Evolutionary conservation across 2,888 invertebrate species (phyloP).

Genomic region (Aromia moschata): DNA sequence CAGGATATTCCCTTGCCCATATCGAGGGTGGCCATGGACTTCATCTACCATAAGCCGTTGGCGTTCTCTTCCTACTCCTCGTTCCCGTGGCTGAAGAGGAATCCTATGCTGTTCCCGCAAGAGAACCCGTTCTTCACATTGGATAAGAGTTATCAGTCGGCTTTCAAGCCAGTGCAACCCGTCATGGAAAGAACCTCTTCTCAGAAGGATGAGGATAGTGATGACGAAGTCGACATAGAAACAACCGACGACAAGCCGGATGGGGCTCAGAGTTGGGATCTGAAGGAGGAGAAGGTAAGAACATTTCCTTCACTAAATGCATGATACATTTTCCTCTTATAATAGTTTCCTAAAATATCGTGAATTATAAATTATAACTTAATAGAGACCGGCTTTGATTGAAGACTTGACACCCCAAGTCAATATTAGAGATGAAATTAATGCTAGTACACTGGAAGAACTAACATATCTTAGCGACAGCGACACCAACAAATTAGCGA

Average conservation of each 20-base stretch:
- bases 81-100: constrained; percentile 74
- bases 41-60: constrained; percentile 78
- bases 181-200: constrained; percentile 52
- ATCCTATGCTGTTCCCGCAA: constrained; percentile 63
- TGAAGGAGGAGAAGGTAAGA: constrained; percentile 66
- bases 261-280: constrained; percentile 60
- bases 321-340: no score
- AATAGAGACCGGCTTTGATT: no score
- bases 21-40: constrained; percentile 79
- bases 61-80: constrained; percentile 73
- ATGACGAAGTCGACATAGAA: constrained; percentile 88
- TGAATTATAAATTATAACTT: no score
- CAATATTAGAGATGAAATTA: no score
- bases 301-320: no score
- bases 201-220: constrained; percentile 70
- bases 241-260: constrained; percentile 81
- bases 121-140: constrained; percentile 64
- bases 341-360: no score
- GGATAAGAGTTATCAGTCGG: constrained; percentile 66
- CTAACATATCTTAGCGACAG: no score
- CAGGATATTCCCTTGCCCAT: constrained; percentile 68
- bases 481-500: no score
- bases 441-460: no score
- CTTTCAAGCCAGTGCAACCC: constrained; percentile 68
- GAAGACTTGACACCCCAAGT: no score